Evolutionary conservation across 2,888 invertebrate genomes (phyloP).

Genomic region (Limnephilus marmoratus): DNA sequence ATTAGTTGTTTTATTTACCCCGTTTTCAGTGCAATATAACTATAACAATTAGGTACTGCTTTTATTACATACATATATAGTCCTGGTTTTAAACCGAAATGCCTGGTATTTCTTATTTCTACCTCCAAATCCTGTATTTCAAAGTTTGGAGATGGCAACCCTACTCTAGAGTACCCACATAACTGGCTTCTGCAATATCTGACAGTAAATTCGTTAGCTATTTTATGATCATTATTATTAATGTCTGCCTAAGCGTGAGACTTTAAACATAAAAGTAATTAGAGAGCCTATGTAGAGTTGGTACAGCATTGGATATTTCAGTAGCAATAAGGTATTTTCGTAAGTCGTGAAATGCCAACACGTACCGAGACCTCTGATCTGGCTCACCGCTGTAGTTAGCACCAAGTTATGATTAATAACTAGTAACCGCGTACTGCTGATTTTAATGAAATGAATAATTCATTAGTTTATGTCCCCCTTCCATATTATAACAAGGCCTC

Average conservation of each 20-base stretch:
- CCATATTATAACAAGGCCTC: conserved; percentile 26
- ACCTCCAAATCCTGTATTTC: too few relatives aligned
- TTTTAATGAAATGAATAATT: conserved; percentile 46
- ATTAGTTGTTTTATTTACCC: too few relatives aligned
- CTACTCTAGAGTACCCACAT: background rate
- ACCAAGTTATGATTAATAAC: conserved; percentile 41
- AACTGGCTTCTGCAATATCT: background rate
- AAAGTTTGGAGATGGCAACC: too few relatives aligned
- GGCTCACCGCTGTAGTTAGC: background rate
- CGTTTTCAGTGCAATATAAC: too few relatives aligned
- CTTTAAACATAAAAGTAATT: background rate
- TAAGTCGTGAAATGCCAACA: conserved; percentile 48
- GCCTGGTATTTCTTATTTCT: too few relatives aligned
- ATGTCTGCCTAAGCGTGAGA: background rate
- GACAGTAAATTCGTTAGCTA: background rate
- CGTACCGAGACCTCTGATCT: conserved; percentile 25
- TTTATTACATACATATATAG: too few relatives aligned
- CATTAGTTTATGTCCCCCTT: conserved; percentile 46
- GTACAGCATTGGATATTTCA: background rate
- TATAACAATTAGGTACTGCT: too few relatives aligned
- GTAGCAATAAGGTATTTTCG: conserved; percentile 14
- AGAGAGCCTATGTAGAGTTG: background rate
- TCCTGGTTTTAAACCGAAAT: too few relatives aligned
- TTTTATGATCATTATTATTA: background rate
- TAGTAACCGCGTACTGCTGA: background rate